Evolutionary conservation across 2,888 invertebrate genomes (phyloP).

Genomic region (Chrysolina haemoptera): DNA sequence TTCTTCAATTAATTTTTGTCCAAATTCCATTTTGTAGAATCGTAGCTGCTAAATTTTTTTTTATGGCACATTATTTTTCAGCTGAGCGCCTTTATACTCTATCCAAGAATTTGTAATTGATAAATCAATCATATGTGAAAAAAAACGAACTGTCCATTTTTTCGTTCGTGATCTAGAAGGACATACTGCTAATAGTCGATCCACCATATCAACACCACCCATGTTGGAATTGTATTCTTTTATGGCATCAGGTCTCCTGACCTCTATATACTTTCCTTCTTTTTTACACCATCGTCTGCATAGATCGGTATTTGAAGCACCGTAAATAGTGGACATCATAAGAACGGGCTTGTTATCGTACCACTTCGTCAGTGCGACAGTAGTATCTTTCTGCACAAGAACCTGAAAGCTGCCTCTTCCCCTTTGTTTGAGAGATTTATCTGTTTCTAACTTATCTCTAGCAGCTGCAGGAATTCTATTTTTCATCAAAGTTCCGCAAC

Average conservation of each 20-base stretch:
- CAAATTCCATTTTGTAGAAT: constrained; percentile 13
- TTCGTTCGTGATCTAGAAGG: background rate
- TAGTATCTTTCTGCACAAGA: background rate
- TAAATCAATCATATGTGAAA: constrained; percentile 10
- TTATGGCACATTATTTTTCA: background rate
- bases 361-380: background rate
- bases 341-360: background rate
- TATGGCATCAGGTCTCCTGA: background rate
- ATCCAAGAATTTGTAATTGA: constrained; percentile 11
- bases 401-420: background rate
- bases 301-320: background rate
- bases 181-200: background rate
- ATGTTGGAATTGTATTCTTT: background rate
- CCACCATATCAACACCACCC: no score
- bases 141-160: background rate
- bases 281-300: no score
- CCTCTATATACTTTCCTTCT: background rate
- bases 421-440: background rate
- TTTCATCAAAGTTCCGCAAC: constrained; percentile 10
- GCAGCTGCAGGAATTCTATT: background rate
- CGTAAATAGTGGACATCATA: background rate
- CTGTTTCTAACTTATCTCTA: no score
- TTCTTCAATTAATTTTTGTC: constrained; percentile 7
- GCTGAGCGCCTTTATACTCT: background rate
- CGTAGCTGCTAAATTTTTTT: constrained; percentile 18